Evolutionary conservation across 2,113 vertebrate genomes (phyloP).

Genomic region (Ophthalmolycus amberensis): DNA sequence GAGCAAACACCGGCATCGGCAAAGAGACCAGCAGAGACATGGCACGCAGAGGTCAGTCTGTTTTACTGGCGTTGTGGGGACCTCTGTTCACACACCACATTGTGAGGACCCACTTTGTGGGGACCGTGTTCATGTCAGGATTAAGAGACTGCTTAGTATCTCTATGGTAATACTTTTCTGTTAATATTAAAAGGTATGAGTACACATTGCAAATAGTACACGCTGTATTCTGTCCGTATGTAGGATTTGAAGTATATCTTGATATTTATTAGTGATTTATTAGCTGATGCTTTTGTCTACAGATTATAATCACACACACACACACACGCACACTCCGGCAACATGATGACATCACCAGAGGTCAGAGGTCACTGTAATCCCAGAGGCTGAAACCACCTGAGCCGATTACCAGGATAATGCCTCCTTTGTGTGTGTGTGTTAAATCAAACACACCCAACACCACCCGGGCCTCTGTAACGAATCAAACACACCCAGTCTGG

Average conservation of each 20-base stretch:
- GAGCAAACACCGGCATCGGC: constrained; percentile 84
- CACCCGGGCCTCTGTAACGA: too few relatives aligned
- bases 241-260: too few relatives aligned
- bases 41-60: constrained; percentile 76
- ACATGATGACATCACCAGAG: constrained; percentile 7
- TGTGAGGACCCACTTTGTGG: background rate
- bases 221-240: too few relatives aligned
- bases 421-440: constrained; percentile 2
- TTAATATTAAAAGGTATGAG: too few relatives aligned
- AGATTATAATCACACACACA: background rate
- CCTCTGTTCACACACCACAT: background rate
- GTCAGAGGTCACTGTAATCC: constrained; percentile 12
- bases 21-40: constrained; percentile 83
- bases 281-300: too few relatives aligned
- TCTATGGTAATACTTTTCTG: too few relatives aligned
- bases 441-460: background rate
- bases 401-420: constrained; percentile 15
- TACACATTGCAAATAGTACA: too few relatives aligned
- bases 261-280: too few relatives aligned
- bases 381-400: constrained; percentile 11
- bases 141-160: too few relatives aligned
- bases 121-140: too few relatives aligned
- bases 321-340: background rate
- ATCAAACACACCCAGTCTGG: background rate
- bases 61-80: background rate